Conservation (phyloP, 2,888 invertebrate species). For the Aporophyla nigra region DNA sequence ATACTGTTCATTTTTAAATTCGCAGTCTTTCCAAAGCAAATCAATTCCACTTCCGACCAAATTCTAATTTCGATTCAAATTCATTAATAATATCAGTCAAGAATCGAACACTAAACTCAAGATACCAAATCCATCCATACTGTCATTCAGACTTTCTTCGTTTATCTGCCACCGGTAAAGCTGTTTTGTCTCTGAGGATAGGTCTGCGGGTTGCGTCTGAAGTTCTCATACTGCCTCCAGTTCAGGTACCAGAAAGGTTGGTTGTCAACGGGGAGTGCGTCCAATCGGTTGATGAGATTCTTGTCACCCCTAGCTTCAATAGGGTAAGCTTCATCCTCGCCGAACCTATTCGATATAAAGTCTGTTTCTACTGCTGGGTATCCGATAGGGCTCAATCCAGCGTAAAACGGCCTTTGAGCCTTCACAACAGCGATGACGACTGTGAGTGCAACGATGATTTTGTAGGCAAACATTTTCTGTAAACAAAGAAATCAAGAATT, state of each 20-base stretch:
- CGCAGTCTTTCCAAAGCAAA: conserved; percentile 1
- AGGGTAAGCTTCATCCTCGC: conserved; percentile 86
- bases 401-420: conserved; percentile 93
- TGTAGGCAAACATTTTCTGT: conserved; percentile 76
- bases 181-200: conserved; percentile 77
- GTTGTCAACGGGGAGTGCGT: conserved; percentile 52
- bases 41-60: not conserved
- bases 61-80: conserved; percentile 39
- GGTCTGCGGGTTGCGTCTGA: conserved; percentile 80
- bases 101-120: conserved; percentile 29
- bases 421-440: conserved; percentile 73
- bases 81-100: conserved; percentile 25
- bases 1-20: conserved; percentile 37
- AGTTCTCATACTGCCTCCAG: conserved; percentile 77
- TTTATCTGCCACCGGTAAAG: conserved; percentile 68
- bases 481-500: conserved; percentile 60
- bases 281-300: conserved; percentile 57
- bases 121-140: conserved; percentile 27
- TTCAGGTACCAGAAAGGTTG: conserved; percentile 64
- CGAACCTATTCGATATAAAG: conserved; percentile 88
- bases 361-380: conserved; percentile 89
- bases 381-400: conserved; percentile 91
- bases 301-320: conserved; percentile 86
- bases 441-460: conserved; percentile 72
- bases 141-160: conserved; percentile 7